phyloP scores from a whole-genome alignment of 2,888 invertebrate genomes.

The Reticulitermes lucifugus region DNA sequence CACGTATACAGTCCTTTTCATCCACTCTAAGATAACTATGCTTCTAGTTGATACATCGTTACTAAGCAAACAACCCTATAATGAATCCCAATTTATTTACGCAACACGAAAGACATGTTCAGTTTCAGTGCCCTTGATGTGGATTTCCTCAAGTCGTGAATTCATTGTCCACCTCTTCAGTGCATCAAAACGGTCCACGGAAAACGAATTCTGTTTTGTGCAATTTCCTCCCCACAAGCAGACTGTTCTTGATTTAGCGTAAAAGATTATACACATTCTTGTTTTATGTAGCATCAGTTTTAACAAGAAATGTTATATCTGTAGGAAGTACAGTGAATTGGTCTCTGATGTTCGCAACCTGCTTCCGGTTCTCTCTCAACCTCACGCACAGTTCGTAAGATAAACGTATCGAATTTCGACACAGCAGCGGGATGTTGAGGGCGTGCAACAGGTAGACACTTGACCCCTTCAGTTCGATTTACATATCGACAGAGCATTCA shows the following conservation, averaged over 20 bases:
- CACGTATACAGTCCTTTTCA: too few relatives aligned
- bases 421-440: neutral
- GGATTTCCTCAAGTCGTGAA: too few relatives aligned
- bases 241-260: neutral
- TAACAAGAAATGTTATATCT: neutral
- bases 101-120: too few relatives aligned
- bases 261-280: conserved; percentile 3
- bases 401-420: conserved; percentile 18
- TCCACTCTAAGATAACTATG: too few relatives aligned
- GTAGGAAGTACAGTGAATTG: neutral
- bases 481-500: neutral
- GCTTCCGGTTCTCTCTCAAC: neutral
- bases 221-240: neutral
- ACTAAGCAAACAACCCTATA: too few relatives aligned
- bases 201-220: neutral
- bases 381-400: conserved; percentile 17
- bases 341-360: neutral
- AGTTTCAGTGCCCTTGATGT: too few relatives aligned
- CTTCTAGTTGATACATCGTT: too few relatives aligned
- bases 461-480: neutral
- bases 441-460: conserved; percentile 25
- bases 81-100: too few relatives aligned
- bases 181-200: too few relatives aligned
- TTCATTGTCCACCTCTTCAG: too few relatives aligned
- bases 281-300: neutral